A percentile compares a stretch with the other conserved stretches of the same genome.
Evolutionary conservation across 2,888 invertebrate species (phyloP).

Genomic region (Entomobrya proxima): DNA sequence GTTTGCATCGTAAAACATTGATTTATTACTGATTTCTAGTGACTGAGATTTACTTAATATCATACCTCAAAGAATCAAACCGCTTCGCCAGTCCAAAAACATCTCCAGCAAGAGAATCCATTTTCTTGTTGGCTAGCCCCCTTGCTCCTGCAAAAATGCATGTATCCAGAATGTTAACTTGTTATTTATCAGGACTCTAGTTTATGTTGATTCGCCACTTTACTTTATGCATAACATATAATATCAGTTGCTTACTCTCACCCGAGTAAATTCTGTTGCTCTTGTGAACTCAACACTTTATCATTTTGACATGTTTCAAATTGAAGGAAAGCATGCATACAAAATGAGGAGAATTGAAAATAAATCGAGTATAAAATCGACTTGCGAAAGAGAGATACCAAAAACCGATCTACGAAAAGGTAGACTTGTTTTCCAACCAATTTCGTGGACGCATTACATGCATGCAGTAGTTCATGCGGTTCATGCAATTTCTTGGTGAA

Average conservation of each 20-base stretch:
- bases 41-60: background rate
- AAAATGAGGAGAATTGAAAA: conserved; percentile 35
- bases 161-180: background rate
- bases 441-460: too few relatives aligned
- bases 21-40: background rate
- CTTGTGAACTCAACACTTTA: background rate
- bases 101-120: conserved; percentile 78
- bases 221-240: background rate
- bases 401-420: background rate
- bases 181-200: too few relatives aligned
- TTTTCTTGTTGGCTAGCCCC: conserved; percentile 68
- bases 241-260: background rate
- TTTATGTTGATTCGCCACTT: too few relatives aligned
- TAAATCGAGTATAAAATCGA: conserved; percentile 32
- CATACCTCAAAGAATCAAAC: conserved; percentile 77
- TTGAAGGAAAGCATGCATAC: conserved; percentile 34
- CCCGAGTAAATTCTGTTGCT: background rate
- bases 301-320: conserved; percentile 38
- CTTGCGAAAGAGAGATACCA: background rate
- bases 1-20: too few relatives aligned
- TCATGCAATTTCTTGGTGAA: too few relatives aligned
- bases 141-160: conserved; percentile 37
- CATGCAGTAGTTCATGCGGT: too few relatives aligned
- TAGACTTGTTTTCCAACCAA: too few relatives aligned
- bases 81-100: conserved; percentile 78